Conservation (phyloP, 1,140 invertebrate genomes). For the Yoshiicerus persimilis region DNA sequence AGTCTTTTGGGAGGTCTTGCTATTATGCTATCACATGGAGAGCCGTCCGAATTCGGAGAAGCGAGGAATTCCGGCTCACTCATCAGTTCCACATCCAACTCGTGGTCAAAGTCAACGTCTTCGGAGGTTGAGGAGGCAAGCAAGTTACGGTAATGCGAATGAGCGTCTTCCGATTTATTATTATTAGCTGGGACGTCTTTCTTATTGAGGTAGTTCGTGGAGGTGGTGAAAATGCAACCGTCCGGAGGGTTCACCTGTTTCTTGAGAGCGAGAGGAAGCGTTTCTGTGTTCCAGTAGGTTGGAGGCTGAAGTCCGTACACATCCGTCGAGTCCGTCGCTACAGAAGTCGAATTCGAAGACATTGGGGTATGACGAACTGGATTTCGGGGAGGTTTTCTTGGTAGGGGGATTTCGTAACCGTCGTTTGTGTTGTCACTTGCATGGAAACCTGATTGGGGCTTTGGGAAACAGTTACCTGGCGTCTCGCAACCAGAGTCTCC, state of each 20-base stretch:
- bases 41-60: background rate
- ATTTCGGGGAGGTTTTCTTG: conserved; percentile 33
- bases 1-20: background rate
- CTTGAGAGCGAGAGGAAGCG: background rate
- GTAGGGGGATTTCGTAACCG: conserved; percentile 44
- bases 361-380: background rate
- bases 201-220: background rate
- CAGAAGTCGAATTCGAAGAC: background rate
- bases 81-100: background rate
- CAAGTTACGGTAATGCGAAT: background rate
- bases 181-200: background rate
- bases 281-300: conserved; percentile 13
- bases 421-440: conserved; percentile 21
- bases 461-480: no score
- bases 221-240: background rate
- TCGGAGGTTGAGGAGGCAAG: conserved; percentile 24
- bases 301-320: background rate
- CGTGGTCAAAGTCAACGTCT: background rate
- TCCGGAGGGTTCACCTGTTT: background rate
- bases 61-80: background rate
- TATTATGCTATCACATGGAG: background rate
- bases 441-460: background rate
- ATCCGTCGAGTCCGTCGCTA: background rate
- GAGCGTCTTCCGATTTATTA: background rate
- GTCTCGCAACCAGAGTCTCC: background rate